Base-by-base conservation (phyloP, 2,113 vertebrate genomes). In the Thryonomys swinderianus region DNA sequence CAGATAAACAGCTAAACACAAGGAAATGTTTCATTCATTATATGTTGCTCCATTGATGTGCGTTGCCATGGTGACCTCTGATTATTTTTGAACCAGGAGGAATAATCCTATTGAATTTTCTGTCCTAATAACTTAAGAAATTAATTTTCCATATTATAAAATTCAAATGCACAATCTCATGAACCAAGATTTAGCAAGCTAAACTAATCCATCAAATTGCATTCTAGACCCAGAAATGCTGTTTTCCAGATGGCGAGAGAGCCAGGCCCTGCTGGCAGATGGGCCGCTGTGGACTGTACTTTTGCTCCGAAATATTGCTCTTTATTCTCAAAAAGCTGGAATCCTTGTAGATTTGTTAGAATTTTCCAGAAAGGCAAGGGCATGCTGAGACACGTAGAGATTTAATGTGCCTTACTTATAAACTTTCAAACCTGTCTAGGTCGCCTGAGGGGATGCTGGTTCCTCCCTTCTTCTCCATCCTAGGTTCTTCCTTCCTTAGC, bases 81-180 rank as follows among this genome's bases (percentile, higher is more conserved):
- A 17, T 95, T 2, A 12, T 95, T 97, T 86, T 53, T 21, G 81
- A 92, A 96, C 18, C 34, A 5, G 48, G 61, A 40, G 67, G 96
- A 27, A 96, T 80, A 97, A 97, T 59, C 64, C 93, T 97, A 96
- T 95, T 85, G 93, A 71, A 91, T 95, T 97, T 96, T 96, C 57
- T 48, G 34, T 90, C 96, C 97, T 96, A 95, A 96, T 97, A 97
- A 97, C 96, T 96, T 97, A 97, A 98, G 96, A 97, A 98, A 98
- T 98, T 98, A 97, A 98, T 98, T 98, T 97, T 93, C 78, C 93
- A 88, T 98, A 97, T 97, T 98, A 97, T 82, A 97, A 90, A 96
- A 97, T 97, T 96, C 96, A 96, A 93, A 96, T 82, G 92, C 57
- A 85, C 64, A 76, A 79, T 71, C 7, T 80, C 88, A 61, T 82